These are phyloP conservation scores for Hirtodrosophila histrioides DNA, from an alignment of 2,888 invertebrate species.

Conservation along the genomic window DNA sequence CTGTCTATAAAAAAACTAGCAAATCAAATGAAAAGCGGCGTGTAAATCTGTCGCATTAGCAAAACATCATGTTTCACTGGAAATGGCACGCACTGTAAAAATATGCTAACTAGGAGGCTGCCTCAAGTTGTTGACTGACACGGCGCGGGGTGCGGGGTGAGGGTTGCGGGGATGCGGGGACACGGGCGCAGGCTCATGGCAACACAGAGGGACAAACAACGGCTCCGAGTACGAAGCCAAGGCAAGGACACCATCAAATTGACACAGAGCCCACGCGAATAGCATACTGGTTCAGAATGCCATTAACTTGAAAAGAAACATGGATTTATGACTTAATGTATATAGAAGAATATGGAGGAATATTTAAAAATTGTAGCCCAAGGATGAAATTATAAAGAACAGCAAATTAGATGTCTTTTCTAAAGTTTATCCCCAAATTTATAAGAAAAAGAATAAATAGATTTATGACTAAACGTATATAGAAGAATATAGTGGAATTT, in stretches of 20 bases:
- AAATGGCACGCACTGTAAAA: slow-evolving; percentile 80
- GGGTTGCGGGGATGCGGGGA: too few relatives aligned
- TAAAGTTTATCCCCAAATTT: too few relatives aligned
- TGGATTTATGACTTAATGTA: too few relatives aligned
- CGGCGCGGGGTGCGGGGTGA: too few relatives aligned
- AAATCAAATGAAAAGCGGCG: slow-evolving; percentile 61
- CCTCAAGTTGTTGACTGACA: slow-evolving; percentile 21
- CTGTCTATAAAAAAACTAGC: slow-evolving; percentile 25
- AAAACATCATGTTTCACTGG: slow-evolving; percentile 81
- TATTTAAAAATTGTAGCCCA: too few relatives aligned
- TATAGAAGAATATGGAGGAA: too few relatives aligned
- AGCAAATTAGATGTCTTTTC: too few relatives aligned
- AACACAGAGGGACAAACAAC: slow-evolving; percentile 38
- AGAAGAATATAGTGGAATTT: too few relatives aligned
- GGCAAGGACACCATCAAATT: slow-evolving; percentile 70
- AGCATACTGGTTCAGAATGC: slow-evolving; percentile 32
- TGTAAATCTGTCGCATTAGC: slow-evolving; percentile 82
- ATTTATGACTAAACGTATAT: too few relatives aligned
- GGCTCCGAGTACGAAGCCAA: slow-evolving; percentile 48
- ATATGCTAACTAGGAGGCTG: slow-evolving; percentile 46
- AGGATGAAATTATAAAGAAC: too few relatives aligned
- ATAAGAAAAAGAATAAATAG: too few relatives aligned
- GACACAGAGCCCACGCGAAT: slow-evolving; percentile 52
- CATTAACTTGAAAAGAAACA: neutral
- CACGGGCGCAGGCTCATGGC: slow-evolving; percentile 17